Percentiles rank a stretch among this genome's conserved stretches.
phyloP scores from a whole-genome alignment of 1,140 invertebrate genomes.

The Drosophila miranda region DNA sequence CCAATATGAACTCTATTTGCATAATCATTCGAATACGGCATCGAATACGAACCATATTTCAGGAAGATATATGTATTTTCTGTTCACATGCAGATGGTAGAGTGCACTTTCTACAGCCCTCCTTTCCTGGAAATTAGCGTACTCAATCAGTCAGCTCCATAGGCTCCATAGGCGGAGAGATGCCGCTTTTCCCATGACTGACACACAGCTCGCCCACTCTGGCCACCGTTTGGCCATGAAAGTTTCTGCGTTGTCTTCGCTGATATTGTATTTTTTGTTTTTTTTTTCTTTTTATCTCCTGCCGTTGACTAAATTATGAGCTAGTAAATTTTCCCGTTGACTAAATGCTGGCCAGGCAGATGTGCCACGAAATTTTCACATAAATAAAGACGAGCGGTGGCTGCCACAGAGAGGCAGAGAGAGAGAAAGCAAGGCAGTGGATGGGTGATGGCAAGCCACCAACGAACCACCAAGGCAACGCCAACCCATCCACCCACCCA shows the following conservation, averaged over 20 bases:
- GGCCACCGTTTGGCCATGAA: slow-evolving; percentile 62
- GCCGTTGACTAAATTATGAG: slow-evolving; percentile 55
- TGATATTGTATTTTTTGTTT: slow-evolving; percentile 19
- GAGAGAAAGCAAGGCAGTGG: slow-evolving; percentile 61
- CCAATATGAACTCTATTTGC: neutral
- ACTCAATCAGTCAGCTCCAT: slow-evolving; percentile 39
- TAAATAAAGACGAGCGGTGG: slow-evolving; percentile 44
- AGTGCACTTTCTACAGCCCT: slow-evolving; percentile 20
- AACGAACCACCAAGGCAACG: slow-evolving; percentile 16
- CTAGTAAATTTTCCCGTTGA: slow-evolving; percentile 45
- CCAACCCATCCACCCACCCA: slow-evolving; percentile 55
- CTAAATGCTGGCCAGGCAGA: slow-evolving; percentile 58
- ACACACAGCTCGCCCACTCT: slow-evolving; percentile 39
- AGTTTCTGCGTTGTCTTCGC: slow-evolving; percentile 15
- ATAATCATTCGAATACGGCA: no score
- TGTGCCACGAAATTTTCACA: slow-evolving; percentile 70
- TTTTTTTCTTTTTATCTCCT: slow-evolving; percentile 23
- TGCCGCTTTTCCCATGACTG: slow-evolving; percentile 49
- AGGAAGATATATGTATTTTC: neutral
- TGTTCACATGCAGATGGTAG: slow-evolving; percentile 33
- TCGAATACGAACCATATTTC: no score
- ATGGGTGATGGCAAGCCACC: slow-evolving; percentile 39
- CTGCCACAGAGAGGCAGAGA: slow-evolving; percentile 38
- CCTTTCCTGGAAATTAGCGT: slow-evolving; percentile 32
- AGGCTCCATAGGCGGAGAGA: slow-evolving; percentile 9